phyloP scores from a whole-genome alignment of 2,888 invertebrate genomes.

The Meiosimyza decipiens region DNA sequence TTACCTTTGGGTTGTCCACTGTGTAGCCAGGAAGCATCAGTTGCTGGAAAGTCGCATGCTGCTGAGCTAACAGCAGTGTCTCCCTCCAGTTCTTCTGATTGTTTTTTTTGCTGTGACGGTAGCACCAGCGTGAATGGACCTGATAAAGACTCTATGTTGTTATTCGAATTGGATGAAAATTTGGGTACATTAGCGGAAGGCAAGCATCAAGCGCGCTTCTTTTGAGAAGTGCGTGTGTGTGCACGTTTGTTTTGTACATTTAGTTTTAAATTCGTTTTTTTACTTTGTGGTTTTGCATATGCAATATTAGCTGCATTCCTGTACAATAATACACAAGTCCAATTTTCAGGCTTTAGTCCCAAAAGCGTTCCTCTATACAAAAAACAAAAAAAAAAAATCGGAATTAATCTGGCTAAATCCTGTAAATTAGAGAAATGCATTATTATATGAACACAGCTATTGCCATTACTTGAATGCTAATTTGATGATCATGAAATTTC shows the following conservation, averaged over 20 bases:
- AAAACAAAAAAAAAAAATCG: too few relatives aligned
- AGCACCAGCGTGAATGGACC: slow-evolving; percentile 9
- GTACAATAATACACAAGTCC: too few relatives aligned
- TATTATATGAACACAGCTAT: too few relatives aligned
- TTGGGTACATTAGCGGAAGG: slow-evolving; percentile 50
- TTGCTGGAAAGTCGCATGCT: background rate
- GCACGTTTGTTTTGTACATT: slow-evolving; percentile 49
- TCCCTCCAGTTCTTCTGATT: slow-evolving; percentile 51
- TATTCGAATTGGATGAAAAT: slow-evolving; percentile 16
- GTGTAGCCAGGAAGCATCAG: slow-evolving; percentile 44
- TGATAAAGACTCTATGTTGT: slow-evolving; percentile 39
- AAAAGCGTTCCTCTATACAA: too few relatives aligned
- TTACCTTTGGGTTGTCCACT: slow-evolving; percentile 51
- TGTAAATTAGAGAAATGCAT: too few relatives aligned
- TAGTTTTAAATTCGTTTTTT: slow-evolving; percentile 41
- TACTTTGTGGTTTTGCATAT: too few relatives aligned
- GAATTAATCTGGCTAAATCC: too few relatives aligned
- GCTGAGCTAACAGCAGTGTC: slow-evolving; percentile 29
- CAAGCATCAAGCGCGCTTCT: slow-evolving; percentile 51
- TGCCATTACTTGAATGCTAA: too few relatives aligned
- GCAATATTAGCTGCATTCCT: too few relatives aligned
- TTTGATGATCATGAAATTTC: too few relatives aligned
- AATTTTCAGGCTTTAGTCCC: too few relatives aligned
- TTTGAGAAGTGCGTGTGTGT: slow-evolving; percentile 39
- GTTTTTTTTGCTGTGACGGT: slow-evolving; percentile 55